phyloP scores from a whole-genome alignment of 2,113 vertebrate species.

The Glaucidium brasilianum region DNA sequence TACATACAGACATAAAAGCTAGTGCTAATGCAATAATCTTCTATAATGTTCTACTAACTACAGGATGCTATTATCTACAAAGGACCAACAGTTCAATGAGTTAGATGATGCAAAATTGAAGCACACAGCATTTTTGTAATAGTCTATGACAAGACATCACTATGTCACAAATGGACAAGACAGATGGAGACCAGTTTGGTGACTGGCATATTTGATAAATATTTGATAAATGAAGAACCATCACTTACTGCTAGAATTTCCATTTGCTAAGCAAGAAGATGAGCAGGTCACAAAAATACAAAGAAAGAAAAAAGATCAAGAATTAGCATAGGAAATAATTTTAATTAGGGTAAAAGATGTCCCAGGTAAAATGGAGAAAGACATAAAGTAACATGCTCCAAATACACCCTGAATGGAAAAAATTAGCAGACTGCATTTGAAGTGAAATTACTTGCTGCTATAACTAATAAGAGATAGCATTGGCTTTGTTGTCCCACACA shows the following conservation, averaged over 20 bases:
- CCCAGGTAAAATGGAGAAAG: conserved; percentile 67
- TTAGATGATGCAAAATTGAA: conserved; percentile 61
- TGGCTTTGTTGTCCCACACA: not conserved
- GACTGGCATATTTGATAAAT: conserved; percentile 74
- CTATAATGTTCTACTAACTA: not conserved
- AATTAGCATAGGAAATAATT: conserved; percentile 90
- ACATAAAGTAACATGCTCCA: conserved; percentile 47
- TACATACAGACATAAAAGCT: conserved; percentile 39
- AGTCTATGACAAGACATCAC: conserved; percentile 56
- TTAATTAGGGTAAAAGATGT: conserved; percentile 75
- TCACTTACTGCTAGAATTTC: conserved; percentile 99
- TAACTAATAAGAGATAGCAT: not conserved
- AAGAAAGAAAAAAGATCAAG: conserved; percentile 90
- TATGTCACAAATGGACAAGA: conserved; percentile 68
- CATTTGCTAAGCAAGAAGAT: conserved; percentile 99
- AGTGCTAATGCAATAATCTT: conserved; percentile 26
- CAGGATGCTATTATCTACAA: conserved; percentile 35
- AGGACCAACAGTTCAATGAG: conserved; percentile 35
- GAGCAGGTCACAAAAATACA: conserved; percentile 92
- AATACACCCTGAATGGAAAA: not conserved
- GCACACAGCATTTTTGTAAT: conserved; percentile 53
- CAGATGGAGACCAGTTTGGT: conserved; percentile 72
- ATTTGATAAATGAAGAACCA: conserved; percentile 89
- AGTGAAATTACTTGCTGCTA: not conserved
- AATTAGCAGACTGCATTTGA: not conserved